These are phyloP conservation scores for Siniperca chuatsi DNA, from an alignment of 2,113 vertebrate genomes.

Conservation along the genomic window DNA sequence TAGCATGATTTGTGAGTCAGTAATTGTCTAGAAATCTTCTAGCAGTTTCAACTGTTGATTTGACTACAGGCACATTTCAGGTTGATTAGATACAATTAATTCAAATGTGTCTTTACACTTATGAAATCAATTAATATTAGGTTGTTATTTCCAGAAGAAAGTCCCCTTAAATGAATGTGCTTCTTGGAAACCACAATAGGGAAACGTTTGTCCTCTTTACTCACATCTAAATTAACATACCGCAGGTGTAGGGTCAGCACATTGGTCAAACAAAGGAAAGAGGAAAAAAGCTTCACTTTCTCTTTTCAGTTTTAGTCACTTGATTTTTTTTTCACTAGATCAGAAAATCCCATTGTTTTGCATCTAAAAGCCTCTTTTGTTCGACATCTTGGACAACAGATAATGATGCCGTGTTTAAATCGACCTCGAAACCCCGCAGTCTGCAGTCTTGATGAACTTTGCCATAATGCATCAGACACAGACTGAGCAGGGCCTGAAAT, in stretches of 20 bases:
- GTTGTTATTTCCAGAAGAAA: conserved; percentile 26
- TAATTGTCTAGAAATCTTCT: background rate
- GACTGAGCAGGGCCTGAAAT: conserved; percentile 1
- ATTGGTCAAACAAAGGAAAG: conserved; percentile 1
- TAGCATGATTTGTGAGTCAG: background rate
- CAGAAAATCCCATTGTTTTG: conserved; percentile 30
- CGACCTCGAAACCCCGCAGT: background rate
- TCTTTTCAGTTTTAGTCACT: conserved; percentile 55
- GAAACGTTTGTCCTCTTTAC: conserved; percentile 45
- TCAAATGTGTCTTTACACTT: background rate
- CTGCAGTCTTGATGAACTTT: conserved; percentile 26
- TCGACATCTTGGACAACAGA: background rate
- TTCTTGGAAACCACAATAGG: conserved; percentile 42
- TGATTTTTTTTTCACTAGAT: background rate
- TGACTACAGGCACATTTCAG: background rate
- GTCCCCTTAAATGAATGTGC: background rate
- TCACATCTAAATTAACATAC: conserved; percentile 30
- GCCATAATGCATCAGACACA: background rate
- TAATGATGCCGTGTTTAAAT: background rate
- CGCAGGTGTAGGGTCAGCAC: conserved; percentile 46
- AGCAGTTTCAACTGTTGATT: background rate
- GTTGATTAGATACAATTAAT: background rate
- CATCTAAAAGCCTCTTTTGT: background rate
- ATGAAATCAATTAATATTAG: background rate
- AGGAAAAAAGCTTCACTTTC: conserved; percentile 42